Percentiles rank a stretch among this genome's conserved stretches.
phyloP scores from a whole-genome alignment of 92 coral and sea anemone species.

The Pocillopora meandrina region DNA sequence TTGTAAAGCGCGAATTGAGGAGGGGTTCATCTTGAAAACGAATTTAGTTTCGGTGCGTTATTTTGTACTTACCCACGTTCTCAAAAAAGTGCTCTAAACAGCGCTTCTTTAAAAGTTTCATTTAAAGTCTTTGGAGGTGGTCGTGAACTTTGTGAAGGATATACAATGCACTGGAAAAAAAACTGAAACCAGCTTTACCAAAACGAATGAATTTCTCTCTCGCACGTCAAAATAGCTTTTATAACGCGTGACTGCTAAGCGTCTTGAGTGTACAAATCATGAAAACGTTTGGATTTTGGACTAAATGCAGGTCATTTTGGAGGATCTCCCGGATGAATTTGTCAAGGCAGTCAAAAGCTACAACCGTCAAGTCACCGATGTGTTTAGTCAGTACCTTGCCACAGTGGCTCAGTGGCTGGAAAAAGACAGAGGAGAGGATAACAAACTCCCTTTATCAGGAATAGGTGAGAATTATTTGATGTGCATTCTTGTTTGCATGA shows the following conservation, averaged over 20 bases:
- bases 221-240: no score
- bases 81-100: no score
- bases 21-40: background rate
- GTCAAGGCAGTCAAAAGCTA: conserved; percentile 48
- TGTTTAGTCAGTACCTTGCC: conserved; percentile 67
- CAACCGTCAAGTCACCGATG: conserved; percentile 62
- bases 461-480: conserved; percentile 32
- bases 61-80: no score
- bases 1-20: background rate
- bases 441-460: conserved; percentile 61
- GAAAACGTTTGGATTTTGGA: background rate
- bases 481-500: no score
- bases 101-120: no score
- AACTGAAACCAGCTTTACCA: no score
- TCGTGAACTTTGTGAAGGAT: no score
- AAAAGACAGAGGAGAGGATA: conserved; percentile 60
- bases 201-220: no score
- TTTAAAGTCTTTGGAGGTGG: no score
- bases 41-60: no score
- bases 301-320: conserved; percentile 55
- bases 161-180: no score
- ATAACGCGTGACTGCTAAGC: background rate
- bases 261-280: no score
- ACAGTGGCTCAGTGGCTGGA: conserved; percentile 61
- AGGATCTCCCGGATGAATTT: conserved; percentile 56